Conservation (phyloP, 2,888 invertebrate genomes). For the Nemurella pictetii region DNA sequence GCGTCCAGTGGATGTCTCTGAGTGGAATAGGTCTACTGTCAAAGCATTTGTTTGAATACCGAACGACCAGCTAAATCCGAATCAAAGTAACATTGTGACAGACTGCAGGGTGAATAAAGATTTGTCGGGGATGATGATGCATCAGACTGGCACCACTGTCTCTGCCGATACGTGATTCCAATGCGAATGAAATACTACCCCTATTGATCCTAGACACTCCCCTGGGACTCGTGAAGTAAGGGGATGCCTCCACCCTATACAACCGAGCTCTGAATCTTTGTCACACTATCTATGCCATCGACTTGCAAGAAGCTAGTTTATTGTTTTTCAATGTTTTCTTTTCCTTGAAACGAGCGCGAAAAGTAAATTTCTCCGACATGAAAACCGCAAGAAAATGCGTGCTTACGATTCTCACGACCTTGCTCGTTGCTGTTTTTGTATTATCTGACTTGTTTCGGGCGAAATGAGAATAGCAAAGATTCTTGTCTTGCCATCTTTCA, state of each 20-base stretch:
- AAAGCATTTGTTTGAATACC: too few species aligned
- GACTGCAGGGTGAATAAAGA: too few species aligned
- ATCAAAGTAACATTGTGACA: too few species aligned
- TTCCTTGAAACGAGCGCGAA: neutral
- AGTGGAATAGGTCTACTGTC: too few species aligned
- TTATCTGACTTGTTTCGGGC: neutral
- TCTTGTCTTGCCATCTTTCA: neutral
- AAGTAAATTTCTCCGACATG: neutral
- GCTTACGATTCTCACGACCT: neutral
- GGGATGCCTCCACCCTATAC: neutral
- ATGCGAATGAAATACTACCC: conserved; percentile 6
- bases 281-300: neutral
- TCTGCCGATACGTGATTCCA: neutral
- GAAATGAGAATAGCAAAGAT: neutral
- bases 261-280: neutral
- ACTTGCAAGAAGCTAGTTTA: neutral
- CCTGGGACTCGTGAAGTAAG: neutral
- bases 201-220: conserved; percentile 16
- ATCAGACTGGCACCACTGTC: conserved; percentile 13
- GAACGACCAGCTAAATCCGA: too few species aligned
- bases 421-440: neutral
- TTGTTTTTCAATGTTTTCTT: neutral
- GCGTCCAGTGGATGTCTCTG: too few species aligned
- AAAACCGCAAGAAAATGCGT: neutral
- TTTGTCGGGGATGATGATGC: neutral